These are phyloP conservation scores for Choristoneura rosaceana DNA, from an alignment of 2,888 invertebrate species.

Conservation along the genomic window DNA sequence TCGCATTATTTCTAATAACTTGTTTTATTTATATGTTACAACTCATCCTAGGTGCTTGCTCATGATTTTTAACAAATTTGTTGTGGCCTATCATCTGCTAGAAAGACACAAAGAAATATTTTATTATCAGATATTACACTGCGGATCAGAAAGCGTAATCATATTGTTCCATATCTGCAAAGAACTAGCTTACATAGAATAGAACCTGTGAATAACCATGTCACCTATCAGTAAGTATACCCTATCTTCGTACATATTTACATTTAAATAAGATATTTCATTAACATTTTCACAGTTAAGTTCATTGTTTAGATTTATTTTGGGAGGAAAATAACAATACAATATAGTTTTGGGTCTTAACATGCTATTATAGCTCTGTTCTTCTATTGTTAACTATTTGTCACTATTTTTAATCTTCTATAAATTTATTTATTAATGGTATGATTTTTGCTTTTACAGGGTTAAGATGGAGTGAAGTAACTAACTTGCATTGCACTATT, in stretches of 20 bases:
- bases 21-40: constrained; percentile 23
- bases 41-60: neutral
- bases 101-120: neutral
- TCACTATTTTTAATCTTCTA: neutral
- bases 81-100: neutral
- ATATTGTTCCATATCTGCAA: neutral
- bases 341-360: neutral
- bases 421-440: constrained; percentile 19
- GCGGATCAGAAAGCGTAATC: neutral
- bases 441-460: constrained; percentile 61
- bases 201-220: constrained; percentile 48
- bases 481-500: constrained; percentile 7
- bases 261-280: neutral
- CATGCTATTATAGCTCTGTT: neutral
- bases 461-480: constrained; percentile 52
- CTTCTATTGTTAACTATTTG: neutral
- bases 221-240: constrained; percentile 47
- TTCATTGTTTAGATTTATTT: neutral
- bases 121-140: neutral
- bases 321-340: neutral
- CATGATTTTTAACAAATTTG: neutral
- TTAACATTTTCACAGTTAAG: neutral
- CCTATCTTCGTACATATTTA: constrained; percentile 27
- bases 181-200: constrained; percentile 35
- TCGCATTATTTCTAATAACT: constrained; percentile 23